Percentiles rank a stretch among this genome's conserved stretches.
These are phyloP conservation scores for Mythimna loreyi DNA, from an alignment of 2,888 invertebrate species.

Conservation along the genomic window DNA sequence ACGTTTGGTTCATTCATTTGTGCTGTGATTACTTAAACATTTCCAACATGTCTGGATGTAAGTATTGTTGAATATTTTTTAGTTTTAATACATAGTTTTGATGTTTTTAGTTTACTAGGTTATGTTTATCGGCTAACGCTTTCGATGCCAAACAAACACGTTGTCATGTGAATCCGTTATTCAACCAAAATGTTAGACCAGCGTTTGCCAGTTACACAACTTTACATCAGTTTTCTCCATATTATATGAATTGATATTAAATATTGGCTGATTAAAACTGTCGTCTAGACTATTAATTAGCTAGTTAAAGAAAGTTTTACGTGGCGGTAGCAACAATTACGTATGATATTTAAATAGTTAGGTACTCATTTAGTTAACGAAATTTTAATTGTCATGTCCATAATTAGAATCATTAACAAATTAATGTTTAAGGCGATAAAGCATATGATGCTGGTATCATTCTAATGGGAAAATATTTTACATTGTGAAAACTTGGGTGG, in stretches of 20 bases:
- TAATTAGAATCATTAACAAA: constrained; percentile 11
- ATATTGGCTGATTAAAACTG: neutral
- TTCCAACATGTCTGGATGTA: constrained; percentile 78
- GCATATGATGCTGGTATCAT: neutral
- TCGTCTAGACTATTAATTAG: neutral
- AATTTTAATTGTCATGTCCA: constrained; percentile 29
- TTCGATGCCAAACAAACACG: constrained; percentile 44
- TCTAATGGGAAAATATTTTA: no score
- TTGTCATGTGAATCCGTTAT: constrained; percentile 44
- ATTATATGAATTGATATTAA: neutral
- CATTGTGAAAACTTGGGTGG: constrained; percentile 9
- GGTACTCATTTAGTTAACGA: constrained; percentile 17
- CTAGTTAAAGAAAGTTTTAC: neutral
- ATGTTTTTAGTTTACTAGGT: constrained; percentile 9
- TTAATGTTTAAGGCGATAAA: neutral
- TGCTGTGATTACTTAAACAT: constrained; percentile 38
- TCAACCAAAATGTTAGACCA: constrained; percentile 3
- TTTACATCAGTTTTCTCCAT: constrained; percentile 8
- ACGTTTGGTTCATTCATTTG: constrained; percentile 26
- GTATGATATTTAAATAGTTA: neutral
- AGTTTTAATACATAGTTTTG: neutral
- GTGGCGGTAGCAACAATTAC: constrained; percentile 5
- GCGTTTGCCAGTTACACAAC: constrained; percentile 43
- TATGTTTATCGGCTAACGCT: constrained; percentile 45
- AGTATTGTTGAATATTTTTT: constrained; percentile 63